Conservation (phyloP, 2,797 vertebrate genomes). For the Gephyroberyx darwinii region DNA sequence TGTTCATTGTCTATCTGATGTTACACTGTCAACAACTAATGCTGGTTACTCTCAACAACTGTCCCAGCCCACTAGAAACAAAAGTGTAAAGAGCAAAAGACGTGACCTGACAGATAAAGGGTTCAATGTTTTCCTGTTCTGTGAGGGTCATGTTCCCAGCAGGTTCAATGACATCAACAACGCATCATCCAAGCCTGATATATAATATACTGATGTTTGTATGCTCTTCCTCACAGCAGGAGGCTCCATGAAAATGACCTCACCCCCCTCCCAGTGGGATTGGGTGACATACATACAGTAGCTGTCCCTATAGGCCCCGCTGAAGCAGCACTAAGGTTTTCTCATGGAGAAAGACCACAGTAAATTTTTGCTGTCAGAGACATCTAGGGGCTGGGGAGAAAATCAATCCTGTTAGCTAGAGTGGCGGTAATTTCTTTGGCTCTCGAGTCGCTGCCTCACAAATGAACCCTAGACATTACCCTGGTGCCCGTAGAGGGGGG, state of each 20-base stretch:
- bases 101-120: too few species aligned
- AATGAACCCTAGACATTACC: conserved; percentile 16
- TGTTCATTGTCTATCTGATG: too few species aligned
- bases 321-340: conserved; percentile 18
- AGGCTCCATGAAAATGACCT: neutral
- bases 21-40: too few species aligned
- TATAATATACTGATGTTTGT: conserved; percentile 5
- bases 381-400: conserved; percentile 12
- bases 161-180: too few species aligned
- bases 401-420: conserved; percentile 23
- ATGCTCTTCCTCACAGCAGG: neutral
- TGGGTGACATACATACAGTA: neutral
- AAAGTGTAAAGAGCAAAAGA: too few species aligned
- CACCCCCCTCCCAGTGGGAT: neutral
- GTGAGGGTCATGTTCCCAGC: too few species aligned
- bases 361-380: conserved; percentile 27
- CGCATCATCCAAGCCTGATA: too few species aligned
- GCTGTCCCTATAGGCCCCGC: conserved; percentile 1
- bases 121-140: too few species aligned
- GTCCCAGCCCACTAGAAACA: too few species aligned
- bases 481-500: conserved; percentile 2
- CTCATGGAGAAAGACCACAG: conserved; percentile 14
- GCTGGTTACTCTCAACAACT: too few species aligned
- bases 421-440: conserved; percentile 27
- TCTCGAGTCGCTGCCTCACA: conserved; percentile 16